Conservation (phyloP, 2,888 invertebrate species). For the Microctonus brassicae region DNA sequence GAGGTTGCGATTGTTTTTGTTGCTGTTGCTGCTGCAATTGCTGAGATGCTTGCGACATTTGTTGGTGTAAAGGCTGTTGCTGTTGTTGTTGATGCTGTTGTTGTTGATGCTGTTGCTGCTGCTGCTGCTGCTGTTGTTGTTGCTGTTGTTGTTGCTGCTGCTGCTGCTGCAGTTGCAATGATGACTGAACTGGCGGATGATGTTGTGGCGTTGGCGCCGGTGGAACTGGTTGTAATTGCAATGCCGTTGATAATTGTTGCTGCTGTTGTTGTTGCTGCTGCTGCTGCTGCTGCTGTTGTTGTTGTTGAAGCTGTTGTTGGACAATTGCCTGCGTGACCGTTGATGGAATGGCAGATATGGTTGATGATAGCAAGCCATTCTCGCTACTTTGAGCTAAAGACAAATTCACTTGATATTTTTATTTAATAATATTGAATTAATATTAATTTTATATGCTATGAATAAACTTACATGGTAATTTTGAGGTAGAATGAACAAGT, state of each 20-base stretch:
- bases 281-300: constrained; percentile 64
- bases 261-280: constrained; percentile 63
- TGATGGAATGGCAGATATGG: constrained; percentile 60
- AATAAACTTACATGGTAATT: constrained; percentile 67
- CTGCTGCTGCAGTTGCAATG: constrained; percentile 65
- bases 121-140: too few relatives aligned
- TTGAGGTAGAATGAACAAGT: constrained; percentile 67
- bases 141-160: constrained; percentile 36
- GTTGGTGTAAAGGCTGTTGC: constrained; percentile 67
- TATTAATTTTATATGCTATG: too few relatives aligned
- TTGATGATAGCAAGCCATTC: constrained; percentile 67
- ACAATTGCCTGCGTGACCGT: constrained; percentile 61
- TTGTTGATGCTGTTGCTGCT: constrained; percentile 46
- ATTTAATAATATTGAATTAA: too few relatives aligned
- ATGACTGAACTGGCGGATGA: constrained; percentile 63
- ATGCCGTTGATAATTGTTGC: constrained; percentile 45
- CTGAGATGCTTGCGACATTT: constrained; percentile 63
- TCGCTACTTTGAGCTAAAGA: constrained; percentile 68
- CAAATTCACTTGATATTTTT: not conserved
- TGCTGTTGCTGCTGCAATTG: constrained; percentile 58
- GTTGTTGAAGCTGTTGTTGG: constrained; percentile 57
- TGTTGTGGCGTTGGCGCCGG: constrained; percentile 63
- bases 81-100: constrained; percentile 66
- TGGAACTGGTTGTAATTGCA: constrained; percentile 60
- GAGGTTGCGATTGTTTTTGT: constrained; percentile 46